Percentiles rank a stretch among this genome's conserved stretches.
Conservation (phyloP, 2,113 vertebrate species). For the Murina feae region DNA sequence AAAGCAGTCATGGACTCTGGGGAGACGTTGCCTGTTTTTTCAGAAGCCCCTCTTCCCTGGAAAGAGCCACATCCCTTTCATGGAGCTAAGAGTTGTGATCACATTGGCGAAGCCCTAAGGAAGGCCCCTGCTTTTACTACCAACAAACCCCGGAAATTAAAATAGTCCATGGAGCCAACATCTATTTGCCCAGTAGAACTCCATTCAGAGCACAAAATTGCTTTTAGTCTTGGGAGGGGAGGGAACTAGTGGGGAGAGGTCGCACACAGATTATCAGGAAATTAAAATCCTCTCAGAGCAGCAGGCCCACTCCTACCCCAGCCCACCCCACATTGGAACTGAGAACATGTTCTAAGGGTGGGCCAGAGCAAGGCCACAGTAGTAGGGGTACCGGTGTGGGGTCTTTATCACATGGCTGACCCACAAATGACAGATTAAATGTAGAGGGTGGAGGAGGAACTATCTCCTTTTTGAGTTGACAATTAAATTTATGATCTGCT, state of each 20-base stretch:
- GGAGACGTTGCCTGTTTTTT: background rate
- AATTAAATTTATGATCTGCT: background rate
- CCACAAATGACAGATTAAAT: background rate
- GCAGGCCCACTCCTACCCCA: background rate
- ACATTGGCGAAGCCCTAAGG: background rate
- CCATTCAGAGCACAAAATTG: background rate
- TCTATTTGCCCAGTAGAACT: background rate
- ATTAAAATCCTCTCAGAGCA: background rate
- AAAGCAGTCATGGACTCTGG: background rate
- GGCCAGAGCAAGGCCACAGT: background rate
- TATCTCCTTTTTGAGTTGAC: background rate
- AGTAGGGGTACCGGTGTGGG: background rate
- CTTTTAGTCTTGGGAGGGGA: background rate
- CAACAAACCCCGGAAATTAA: background rate
- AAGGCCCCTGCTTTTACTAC: background rate
- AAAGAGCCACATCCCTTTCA: background rate
- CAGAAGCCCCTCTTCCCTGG: background rate
- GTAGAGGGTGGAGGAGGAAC: background rate
- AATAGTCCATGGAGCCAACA: background rate
- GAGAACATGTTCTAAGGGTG: background rate
- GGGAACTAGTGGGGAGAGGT: no score
- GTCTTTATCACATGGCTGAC: background rate
- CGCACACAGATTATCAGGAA: background rate
- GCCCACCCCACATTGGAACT: background rate
- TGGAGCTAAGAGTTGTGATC: background rate